Evolutionary conservation across 2,113 vertebrate genomes (phyloP), one percentile per base, ranked within the genome.

Genomic region (Lepisosteus oculatus): DNA sequence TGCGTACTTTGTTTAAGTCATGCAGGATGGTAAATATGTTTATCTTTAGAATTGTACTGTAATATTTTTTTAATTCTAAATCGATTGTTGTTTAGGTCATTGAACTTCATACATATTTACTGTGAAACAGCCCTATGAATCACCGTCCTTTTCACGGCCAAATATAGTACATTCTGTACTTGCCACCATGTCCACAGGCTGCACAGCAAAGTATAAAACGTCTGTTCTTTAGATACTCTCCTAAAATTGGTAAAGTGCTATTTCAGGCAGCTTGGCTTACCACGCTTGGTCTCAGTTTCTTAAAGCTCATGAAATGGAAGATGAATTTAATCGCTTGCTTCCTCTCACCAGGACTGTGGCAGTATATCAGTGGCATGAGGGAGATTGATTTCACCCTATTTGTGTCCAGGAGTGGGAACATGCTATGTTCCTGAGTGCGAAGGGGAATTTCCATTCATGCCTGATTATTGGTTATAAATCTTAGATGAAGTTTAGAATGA

Each of bases 381-480:
- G 54, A 42, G 64, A 76, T 74, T 74, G 43, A 74, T 65, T 79
- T 63, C 43, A 43, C 17, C 68, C 67, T 57, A 61, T 79, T 81
- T 72, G 54, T 72, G 56, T 75, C 65, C 71, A 67, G 55, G 68
- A 73, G 59, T 69, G 63, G 71, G 69, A 69, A 73, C 68, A 45
- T 72, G 71, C 70, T n/a, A 29, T 70, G 72, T 71, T 65, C 77
- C 67, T 75, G 80, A 78, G 61, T 70, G 77, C 43, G 76, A 67
- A 57, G 12, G 17, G 72, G 70, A 72, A 66, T 72, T 72, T 80
- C 74, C 55, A 72, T 79, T 84, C 74, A 72, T 62, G 69, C 41
- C 59, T 77, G 61, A 75, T 86, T 84, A 86, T 86, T 83, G 77
- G 76, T 72, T 74, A 79, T 86, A 85, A 83, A 86, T 86, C 80